These are phyloP conservation scores for Micromys minutus DNA, from an alignment of 2,113 vertebrate species.

Conservation along the genomic window DNA sequence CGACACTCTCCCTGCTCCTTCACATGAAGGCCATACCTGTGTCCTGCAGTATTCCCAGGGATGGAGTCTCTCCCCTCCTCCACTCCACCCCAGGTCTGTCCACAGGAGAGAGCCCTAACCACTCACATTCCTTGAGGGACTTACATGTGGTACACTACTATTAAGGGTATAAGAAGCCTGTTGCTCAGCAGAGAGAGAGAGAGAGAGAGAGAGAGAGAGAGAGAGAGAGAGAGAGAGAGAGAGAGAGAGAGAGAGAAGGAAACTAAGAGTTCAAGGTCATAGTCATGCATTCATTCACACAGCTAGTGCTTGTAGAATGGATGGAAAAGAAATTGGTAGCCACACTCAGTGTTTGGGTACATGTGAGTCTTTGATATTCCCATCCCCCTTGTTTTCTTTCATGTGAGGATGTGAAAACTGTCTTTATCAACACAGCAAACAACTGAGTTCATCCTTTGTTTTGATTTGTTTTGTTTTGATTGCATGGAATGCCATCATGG, in stretches of 20 bases:
- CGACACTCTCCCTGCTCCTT: too few relatives aligned
- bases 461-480: not conserved
- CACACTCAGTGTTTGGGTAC: not conserved
- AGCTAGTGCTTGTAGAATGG: not conserved
- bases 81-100: not conserved
- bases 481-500: not conserved
- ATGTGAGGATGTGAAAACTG: not conserved
- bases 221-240: too few relatives aligned
- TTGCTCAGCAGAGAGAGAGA: too few relatives aligned
- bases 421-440: not conserved
- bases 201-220: too few relatives aligned
- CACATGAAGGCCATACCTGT: too few relatives aligned
- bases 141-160: not conserved
- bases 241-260: too few relatives aligned
- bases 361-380: not conserved
- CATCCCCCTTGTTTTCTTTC: not conserved
- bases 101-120: not conserved
- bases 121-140: not conserved
- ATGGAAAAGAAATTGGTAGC: not conserved
- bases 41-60: too few relatives aligned
- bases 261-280: not conserved
- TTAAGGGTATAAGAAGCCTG: not conserved
- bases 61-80: too few relatives aligned
- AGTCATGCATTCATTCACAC: not conserved
- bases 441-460: not conserved